Percentiles rank a stretch among this genome's conserved stretches.
Conservation (phyloP, 2,797 vertebrate species). For the Peromyscus aztecus region DNA sequence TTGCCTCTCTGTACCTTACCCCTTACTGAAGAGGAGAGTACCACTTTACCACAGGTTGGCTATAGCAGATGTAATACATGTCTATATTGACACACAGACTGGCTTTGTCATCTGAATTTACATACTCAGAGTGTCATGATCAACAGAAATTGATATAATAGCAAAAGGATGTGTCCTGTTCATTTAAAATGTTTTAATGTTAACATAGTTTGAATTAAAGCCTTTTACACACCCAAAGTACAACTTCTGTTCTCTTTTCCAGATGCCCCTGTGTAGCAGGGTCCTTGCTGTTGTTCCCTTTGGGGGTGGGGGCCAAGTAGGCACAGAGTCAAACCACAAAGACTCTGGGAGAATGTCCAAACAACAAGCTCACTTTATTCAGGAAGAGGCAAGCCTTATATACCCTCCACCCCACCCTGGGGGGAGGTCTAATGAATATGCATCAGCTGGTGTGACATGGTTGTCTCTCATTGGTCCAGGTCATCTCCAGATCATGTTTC, state of each 20-base stretch:
- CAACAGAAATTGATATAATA: conserved; percentile 56
- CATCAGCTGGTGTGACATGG: too few relatives aligned
- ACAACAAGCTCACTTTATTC: too few relatives aligned
- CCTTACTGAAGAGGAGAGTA: conserved; percentile 55
- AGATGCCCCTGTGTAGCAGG: conserved; percentile 18
- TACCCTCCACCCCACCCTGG: too few relatives aligned
- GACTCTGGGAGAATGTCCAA: too few relatives aligned
- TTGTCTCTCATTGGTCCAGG: too few relatives aligned
- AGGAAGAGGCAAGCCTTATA: too few relatives aligned
- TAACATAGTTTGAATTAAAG: conserved; percentile 57
- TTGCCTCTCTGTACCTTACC: background rate
- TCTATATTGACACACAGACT: conserved; percentile 71
- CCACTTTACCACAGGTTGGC: conserved; percentile 68
- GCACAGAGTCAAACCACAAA: too few relatives aligned
- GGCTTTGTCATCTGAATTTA: conserved; percentile 60
- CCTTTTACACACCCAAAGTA: background rate
- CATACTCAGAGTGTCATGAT: conserved; percentile 29
- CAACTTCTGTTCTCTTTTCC: conserved; percentile 41
- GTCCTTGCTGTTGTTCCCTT: too few relatives aligned
- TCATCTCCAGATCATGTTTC: too few relatives aligned
- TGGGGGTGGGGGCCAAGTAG: too few relatives aligned
- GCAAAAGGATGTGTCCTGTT: conserved; percentile 58
- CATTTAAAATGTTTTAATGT: conserved; percentile 37
- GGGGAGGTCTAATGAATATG: too few relatives aligned
- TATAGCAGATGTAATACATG: conserved; percentile 66